These are phyloP conservation scores for Tachuris rubrigastra DNA, from an alignment of 2,113 vertebrate species.

Conservation along the genomic window DNA sequence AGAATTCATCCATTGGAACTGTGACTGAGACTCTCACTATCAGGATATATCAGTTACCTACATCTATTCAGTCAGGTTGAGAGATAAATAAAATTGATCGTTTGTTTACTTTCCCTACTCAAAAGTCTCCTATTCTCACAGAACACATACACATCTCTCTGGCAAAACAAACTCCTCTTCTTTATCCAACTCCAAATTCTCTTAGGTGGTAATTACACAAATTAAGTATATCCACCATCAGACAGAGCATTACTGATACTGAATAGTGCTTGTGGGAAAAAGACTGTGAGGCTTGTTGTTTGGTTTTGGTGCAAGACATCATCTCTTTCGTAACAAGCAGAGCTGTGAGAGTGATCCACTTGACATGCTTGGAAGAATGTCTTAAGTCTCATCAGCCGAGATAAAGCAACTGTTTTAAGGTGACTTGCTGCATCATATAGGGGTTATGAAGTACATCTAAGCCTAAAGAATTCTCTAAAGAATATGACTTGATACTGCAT, in stretches of 20 bases:
- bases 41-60: not conserved
- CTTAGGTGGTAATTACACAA: not conserved
- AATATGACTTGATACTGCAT: conserved; percentile 21
- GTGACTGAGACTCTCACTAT: not conserved
- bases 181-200: not conserved
- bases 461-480: conserved; percentile 7
- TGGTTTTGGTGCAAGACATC: not conserved
- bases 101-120: not conserved
- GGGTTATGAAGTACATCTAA: conserved; percentile 1
- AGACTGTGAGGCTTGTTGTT: not conserved
- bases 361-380: not conserved
- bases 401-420: not conserved
- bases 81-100: not conserved
- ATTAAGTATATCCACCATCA: not conserved
- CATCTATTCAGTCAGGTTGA: not conserved
- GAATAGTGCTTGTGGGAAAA: not conserved
- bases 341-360: not conserved
- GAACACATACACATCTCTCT: not conserved
- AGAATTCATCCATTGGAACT: not conserved
- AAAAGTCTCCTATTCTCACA: not conserved
- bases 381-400: conserved; percentile 11
- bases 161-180: not conserved
- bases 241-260: not conserved
- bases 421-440: not conserved
- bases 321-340: not conserved